A percentile compares a stretch with the other conserved stretches of the same genome.
Evolutionary conservation across 53 echinoderm and acorn worm genomes (phyloP).

Genomic region (Astropecten irregularis): DNA sequence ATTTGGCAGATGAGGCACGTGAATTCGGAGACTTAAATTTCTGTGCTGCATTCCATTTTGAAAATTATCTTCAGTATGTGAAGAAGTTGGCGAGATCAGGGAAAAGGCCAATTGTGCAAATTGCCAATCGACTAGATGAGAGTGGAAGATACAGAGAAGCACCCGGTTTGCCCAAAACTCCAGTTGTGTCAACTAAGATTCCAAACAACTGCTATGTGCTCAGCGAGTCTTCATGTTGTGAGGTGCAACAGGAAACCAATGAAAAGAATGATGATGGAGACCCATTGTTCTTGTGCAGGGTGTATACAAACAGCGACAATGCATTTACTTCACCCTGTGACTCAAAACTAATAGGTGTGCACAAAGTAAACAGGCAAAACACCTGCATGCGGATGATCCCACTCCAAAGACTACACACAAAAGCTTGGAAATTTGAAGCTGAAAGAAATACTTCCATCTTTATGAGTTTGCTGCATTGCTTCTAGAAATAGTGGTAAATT

Average conservation of each 20-base stretch:
- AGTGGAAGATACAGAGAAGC: constrained; percentile 43
- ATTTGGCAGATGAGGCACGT: constrained; percentile 71
- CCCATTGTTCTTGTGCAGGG: constrained; percentile 64
- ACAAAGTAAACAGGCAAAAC: constrained; percentile 61
- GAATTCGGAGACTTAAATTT: constrained; percentile 53
- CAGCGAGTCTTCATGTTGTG: constrained; percentile 66
- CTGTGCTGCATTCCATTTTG: constrained; percentile 77
- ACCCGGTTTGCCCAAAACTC: constrained; percentile 13
- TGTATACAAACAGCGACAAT: constrained; percentile 63
- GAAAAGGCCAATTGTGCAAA: constrained; percentile 62
- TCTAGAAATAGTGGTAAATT: constrained; percentile 39
- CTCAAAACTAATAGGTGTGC: constrained; percentile 69
- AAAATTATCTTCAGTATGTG: constrained; percentile 65
- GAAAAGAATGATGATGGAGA: constrained; percentile 55
- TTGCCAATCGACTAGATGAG: constrained; percentile 57
- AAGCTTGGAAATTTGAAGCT: constrained; percentile 49
- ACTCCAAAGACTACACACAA: constrained; percentile 38
- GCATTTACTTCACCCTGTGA: constrained; percentile 67
- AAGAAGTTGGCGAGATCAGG: constrained; percentile 73
- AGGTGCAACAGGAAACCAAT: constrained; percentile 62
- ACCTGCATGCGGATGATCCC: constrained; percentile 60
- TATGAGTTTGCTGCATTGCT: constrained; percentile 66
- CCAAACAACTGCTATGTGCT: constrained; percentile 71
- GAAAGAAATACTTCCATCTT: constrained; percentile 60
- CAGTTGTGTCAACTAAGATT: constrained; percentile 51